phyloP scores from a whole-genome alignment of 2,888 invertebrate species.

The Napeogenes inachia region DNA sequence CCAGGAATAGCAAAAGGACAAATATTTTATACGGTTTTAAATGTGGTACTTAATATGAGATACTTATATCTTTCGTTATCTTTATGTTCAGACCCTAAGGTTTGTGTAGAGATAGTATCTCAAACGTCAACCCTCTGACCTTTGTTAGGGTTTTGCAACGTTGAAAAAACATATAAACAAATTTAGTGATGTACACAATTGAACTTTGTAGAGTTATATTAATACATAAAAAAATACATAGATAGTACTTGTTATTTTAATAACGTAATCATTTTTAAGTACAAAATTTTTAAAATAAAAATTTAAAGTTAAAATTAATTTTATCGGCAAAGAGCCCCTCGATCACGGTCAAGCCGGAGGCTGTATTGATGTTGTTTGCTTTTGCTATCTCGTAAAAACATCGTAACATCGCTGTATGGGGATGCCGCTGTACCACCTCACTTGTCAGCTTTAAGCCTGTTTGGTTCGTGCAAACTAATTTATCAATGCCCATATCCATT shows the following conservation, averaged over 20 bases:
- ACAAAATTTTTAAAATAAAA: not conserved
- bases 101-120: constrained; percentile 16
- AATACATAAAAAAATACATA: no score
- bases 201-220: not conserved
- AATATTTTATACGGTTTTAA: not conserved
- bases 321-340: not conserved
- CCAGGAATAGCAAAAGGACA: not conserved
- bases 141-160: not conserved
- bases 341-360: constrained; percentile 19
- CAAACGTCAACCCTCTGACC: not conserved
- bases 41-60: not conserved
- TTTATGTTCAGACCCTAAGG: constrained; percentile 14
- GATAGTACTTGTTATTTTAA: no score
- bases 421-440: constrained; percentile 31
- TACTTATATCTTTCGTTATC: constrained; percentile 17
- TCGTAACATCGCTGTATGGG: constrained; percentile 35
- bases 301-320: no score
- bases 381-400: constrained; percentile 48
- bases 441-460: constrained; percentile 14
- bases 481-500: constrained; percentile 14
- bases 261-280: no score
- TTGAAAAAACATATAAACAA: not conserved
- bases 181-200: not conserved
- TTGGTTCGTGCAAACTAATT: constrained; percentile 14
- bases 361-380: constrained; percentile 62